Base-by-base conservation (phyloP, 2,888 invertebrate species). In the Drosophila borealis region DNA sequence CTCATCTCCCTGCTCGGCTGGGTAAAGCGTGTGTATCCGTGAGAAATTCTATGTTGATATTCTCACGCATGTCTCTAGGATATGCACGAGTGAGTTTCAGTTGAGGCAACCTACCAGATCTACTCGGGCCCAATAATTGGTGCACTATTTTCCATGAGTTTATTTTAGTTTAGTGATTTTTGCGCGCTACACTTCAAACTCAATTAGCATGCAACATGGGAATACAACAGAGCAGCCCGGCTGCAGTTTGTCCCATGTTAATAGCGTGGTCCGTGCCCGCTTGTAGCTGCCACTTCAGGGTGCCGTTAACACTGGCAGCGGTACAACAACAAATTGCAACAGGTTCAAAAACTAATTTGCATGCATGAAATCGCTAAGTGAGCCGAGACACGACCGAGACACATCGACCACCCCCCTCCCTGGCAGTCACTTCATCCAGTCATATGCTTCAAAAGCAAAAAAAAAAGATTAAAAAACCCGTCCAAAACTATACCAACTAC, bases 1-100 rank as follows among this genome's bases (percentile, higher is more conserved):
- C 48, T 29, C 51, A 51, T 48, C 66, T 49, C 8, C 42, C 42
- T 33, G 36, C 21, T 37, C 21, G 34, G 36, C 9, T 48, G 39
- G 59, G 29, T 55, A 33, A 57, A 46, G 48, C 46, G 56, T 66
- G 65, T 75, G 61, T 69, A 68, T 74, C 77, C 82, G 88, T 89
- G 90, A 78, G 89, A 89, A 85, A 64, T 83, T 77, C 71, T 76
- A 67, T 69, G 73, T 73, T 79, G 70, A 76, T 82, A 88, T 91
- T 91, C 91, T 91, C 91, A 91, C 91, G 91, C 91, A 91, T 90
- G 90, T 87, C 88, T 88, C 79, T 78, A 82, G 86, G 90, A 89
- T 80, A 91, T 86, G 91, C 85, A 91, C 89, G 90, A 91, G 82
- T 90, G 87, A 89, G 77, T 88, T 75, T 70, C 42, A 49, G 49